phyloP scores from a whole-genome alignment of 2,797 vertebrate species.

The Pangasius macronema region DNA sequence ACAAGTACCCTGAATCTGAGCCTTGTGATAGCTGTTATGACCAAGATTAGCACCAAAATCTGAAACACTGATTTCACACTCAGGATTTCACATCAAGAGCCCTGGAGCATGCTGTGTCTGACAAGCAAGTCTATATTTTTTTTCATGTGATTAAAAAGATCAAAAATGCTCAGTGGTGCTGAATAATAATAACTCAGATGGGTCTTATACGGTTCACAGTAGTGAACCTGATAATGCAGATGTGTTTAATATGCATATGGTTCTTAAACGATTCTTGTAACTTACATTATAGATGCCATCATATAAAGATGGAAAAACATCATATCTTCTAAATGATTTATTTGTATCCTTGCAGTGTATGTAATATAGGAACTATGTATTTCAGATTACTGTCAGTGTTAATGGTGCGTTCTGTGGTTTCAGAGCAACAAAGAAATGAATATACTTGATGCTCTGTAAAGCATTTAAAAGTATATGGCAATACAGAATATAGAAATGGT shows the following conservation, averaged over 20 bases:
- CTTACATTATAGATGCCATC: not conserved
- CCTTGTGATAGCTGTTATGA: constrained; percentile 2
- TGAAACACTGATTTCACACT: not conserved
- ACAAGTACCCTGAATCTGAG: not conserved
- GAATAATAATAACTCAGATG: not conserved
- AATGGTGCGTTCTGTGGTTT: not conserved
- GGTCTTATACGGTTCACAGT: not conserved
- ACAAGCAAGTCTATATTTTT: constrained; percentile 10
- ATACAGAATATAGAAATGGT: not conserved
- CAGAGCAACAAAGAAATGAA: not conserved
- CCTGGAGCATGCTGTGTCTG: not conserved
- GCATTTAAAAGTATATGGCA: not conserved
- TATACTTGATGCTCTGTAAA: not conserved
- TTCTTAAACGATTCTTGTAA: not conserved
- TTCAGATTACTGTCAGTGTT: not conserved
- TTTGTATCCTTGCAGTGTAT: not conserved
- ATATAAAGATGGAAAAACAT: not conserved
- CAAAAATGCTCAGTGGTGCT: constrained; percentile 3
- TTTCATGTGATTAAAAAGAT: constrained; percentile 8
- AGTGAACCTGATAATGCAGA: not conserved
- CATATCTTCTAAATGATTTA: not conserved
- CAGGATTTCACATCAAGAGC: constrained; percentile 1
- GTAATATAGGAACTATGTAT: not conserved
- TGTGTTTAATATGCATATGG: not conserved
- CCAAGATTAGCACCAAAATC: constrained; percentile 7